Percentiles rank a stretch among this genome's conserved stretches.
phyloP scores from a whole-genome alignment of 2,888 invertebrate genomes.

The Entomobrya multifasciata region DNA sequence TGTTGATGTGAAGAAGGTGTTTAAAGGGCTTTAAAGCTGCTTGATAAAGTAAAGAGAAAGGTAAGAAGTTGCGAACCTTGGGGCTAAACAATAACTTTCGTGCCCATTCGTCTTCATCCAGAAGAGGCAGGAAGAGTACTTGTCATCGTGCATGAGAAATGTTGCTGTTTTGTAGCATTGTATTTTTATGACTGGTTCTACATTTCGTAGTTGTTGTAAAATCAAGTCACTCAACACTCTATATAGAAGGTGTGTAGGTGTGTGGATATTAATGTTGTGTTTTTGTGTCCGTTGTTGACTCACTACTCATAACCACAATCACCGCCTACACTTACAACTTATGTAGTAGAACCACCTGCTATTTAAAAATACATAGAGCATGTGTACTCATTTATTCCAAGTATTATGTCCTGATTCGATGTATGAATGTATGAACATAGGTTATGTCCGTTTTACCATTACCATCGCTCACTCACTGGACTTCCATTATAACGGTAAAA shows the following conservation, averaged over 20 bases:
- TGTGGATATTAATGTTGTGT: background rate
- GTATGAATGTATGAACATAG: too few relatives aligned
- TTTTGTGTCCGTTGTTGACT: background rate
- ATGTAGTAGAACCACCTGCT: too few relatives aligned
- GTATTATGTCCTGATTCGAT: too few relatives aligned
- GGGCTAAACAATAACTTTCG: constrained; percentile 25
- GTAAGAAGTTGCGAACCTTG: background rate
- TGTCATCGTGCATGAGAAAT: constrained; percentile 34
- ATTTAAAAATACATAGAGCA: too few relatives aligned
- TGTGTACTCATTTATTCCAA: too few relatives aligned
- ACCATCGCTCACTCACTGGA: too few relatives aligned
- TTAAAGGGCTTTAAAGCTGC: background rate
- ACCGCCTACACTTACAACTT: background rate
- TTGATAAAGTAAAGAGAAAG: background rate
- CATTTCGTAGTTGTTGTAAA: too few relatives aligned
- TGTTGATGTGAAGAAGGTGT: background rate
- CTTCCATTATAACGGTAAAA: too few relatives aligned
- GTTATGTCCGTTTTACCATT: too few relatives aligned
- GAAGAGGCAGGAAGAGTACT: constrained; percentile 27
- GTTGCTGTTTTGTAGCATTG: background rate
- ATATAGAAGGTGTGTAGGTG: background rate
- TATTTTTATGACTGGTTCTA: background rate
- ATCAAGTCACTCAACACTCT: too few relatives aligned
- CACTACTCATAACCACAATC: background rate
- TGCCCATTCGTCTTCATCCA: constrained; percentile 50